Evolutionary conservation across 64 coral and sea anemone genomes (phyloP), one percentile per base, ranked within the genome.

Genomic region (Pocillopora damicornis): DNA sequence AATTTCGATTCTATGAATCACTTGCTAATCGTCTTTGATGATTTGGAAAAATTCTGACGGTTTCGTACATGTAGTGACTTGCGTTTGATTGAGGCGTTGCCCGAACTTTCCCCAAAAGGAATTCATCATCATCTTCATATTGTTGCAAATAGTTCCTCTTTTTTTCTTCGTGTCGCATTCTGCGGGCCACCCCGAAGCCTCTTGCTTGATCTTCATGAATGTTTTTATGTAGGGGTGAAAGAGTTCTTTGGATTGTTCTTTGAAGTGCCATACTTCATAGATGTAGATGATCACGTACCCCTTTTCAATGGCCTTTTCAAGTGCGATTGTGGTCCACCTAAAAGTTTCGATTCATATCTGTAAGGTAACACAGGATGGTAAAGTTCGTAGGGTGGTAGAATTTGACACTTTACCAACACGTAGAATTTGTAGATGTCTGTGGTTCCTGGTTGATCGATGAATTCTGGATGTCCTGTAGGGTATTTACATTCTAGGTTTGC

Each of bases 331-430:
- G n/a, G 34, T 17, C 1, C 38, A 73, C 66, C n/a, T 30, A 30
- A 30, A 30, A 92, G 59, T 59, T 82, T 92, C 5, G 4, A 30
- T 0, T 1, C 36, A 7, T 61, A 15, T 15, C 91, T 64, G 35
- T 75, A 88, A 0, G 91, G 86, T 16, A 92, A 51, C 10, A 88
- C 86, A 11, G 86, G 91, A 59, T 80, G 86, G 42, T 61, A 80
- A 0, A 86, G 81, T 6, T 57, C 15, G 2, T 14, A 13, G 1
- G 89, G 59, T 0, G 89, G 89, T 0, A 69, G 13, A 0, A 91
- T 15, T 11, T 38, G 59, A 20, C 20, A 56, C 6, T 63, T 23
- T 9, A 16, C 37, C 0, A 91, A 8, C 0, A 67, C 76, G 12
- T 81, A 88, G 69, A 82, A 88, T 16, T 4, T 15, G 57, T 1